Evolutionary conservation across 2,113 vertebrate genomes (phyloP), one percentile per base, ranked within the genome.

Genomic region (Paratilapia polleni): DNA sequence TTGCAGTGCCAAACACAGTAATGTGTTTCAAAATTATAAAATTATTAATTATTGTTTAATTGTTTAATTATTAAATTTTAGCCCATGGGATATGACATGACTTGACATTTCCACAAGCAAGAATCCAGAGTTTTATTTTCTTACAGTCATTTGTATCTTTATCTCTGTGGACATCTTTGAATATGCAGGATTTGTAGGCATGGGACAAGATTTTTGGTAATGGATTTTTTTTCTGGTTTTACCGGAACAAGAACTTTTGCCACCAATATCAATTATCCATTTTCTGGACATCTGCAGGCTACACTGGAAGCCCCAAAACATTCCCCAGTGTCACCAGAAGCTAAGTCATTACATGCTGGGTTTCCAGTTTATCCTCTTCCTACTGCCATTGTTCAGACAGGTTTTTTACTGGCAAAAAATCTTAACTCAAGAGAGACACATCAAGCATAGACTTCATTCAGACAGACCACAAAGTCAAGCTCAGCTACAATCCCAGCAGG

Each of bases 261-360:
- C 8, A 3, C 13, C 4, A 3, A 24, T 24, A 15, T 43, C 38
- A 22, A 6, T 0, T 4, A n/a, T 36, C 0, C 36, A 19, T 38
- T 63, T 14, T 15, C n/a, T 24, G n/a, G 38, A 66, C 38, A 66
- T 66, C 38, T 66, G 41, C 4, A 49, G 15, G 8, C 36, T 7
- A 36, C 36, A 17, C 38, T 20, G 15, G 47, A 22, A 36, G 62
- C 36, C 63, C 63, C 0, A n/a, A 43, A 41, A 43, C 63, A 8
- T 24, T 68, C 47, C 63, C 38, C 64, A 26, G 38, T 17, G 3
- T 47, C 22, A 26, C 10, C 64, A 68, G 64, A 47, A 26, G 14
- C 14, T 47, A 26, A 26, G 38, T 47, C 38, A 68, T 4, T 17
- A 47, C 49, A 8, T 2, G 17, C 22, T 68, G 41, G 9, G 17